A percentile compares a stretch with the other conserved stretches of the same genome.
These are phyloP conservation scores for Indicator indicator DNA, from an alignment of 2,113 vertebrate species.

Conservation along the genomic window DNA sequence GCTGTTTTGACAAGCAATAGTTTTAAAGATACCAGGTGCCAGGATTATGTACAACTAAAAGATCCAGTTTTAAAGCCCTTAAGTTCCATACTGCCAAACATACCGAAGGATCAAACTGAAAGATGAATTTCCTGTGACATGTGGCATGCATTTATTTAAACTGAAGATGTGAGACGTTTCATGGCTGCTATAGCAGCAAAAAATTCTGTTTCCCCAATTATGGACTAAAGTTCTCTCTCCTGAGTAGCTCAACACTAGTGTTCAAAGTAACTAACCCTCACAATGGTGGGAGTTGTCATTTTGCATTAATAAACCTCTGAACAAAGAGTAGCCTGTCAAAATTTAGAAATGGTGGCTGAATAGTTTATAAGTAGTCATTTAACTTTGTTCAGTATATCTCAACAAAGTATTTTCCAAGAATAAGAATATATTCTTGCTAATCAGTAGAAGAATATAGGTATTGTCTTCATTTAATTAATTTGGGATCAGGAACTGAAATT, in stretches of 20 bases:
- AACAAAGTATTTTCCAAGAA: neutral
- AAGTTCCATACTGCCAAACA: conserved; percentile 18
- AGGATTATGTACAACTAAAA: neutral
- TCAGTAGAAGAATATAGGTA: neutral
- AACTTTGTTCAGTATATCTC: neutral
- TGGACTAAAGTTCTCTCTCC: neutral
- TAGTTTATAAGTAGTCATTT: neutral
- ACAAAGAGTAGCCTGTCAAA: neutral
- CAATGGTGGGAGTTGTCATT: neutral
- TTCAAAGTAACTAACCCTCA: neutral
- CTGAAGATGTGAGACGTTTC: conserved; percentile 14
- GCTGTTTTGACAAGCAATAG: neutral
- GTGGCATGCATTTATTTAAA: neutral
- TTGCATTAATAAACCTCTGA: neutral
- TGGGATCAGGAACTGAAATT: neutral
- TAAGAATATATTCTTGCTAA: neutral
- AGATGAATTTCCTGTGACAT: conserved; percentile 11
- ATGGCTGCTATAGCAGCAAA: neutral
- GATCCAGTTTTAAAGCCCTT: neutral
- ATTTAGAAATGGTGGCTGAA: neutral
- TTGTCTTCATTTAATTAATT: neutral
- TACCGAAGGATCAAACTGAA: conserved; percentile 20
- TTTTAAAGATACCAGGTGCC: conserved; percentile 36
- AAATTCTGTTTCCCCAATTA: conserved; percentile 24
- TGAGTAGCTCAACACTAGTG: neutral